Conservation (phyloP, 2,797 vertebrate species). For the Pseudochromis fuscus region DNA sequence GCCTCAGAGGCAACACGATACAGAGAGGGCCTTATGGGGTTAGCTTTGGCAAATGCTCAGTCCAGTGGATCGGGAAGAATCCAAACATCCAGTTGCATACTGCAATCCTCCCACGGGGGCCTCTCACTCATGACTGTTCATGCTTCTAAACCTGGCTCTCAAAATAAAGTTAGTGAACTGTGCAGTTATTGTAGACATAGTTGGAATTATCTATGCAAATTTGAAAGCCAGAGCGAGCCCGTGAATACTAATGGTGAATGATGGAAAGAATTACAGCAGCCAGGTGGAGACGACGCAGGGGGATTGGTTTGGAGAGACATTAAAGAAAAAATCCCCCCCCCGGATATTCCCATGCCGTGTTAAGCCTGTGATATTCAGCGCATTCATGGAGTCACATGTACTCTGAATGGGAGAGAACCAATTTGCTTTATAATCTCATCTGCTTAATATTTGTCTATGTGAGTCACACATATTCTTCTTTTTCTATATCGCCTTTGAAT, state of each 20-base stretch:
- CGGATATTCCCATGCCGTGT: conserved; percentile 38
- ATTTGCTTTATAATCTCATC: conserved; percentile 29
- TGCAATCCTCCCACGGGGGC: conserved; percentile 65
- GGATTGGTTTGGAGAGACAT: conserved; percentile 66
- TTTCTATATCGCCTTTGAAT: not conserved
- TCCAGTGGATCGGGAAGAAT: conserved; percentile 67
- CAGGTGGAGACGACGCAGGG: conserved; percentile 61
- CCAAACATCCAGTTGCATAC: conserved; percentile 54
- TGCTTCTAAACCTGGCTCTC: conserved; percentile 61
- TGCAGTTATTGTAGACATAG: conserved; percentile 72
- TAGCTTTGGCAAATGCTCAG: conserved; percentile 61
- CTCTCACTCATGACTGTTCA: conserved; percentile 54
- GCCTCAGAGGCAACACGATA: conserved; percentile 61
- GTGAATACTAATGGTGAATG: conserved; percentile 68
- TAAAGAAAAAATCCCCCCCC: conserved; percentile 42
- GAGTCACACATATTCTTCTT: conserved; percentile 2
- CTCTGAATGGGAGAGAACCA: conserved; percentile 24
- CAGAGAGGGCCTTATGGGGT: conserved; percentile 66
- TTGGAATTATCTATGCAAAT: conserved; percentile 75
- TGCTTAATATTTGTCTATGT: conserved; percentile 10
- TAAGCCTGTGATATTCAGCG: conserved; percentile 44
- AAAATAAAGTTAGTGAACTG: conserved; percentile 69
- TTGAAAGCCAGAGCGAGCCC: conserved; percentile 50
- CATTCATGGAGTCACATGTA: conserved; percentile 29
- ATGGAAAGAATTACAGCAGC: conserved; percentile 61